Conservation (phyloP, 2,888 invertebrate genomes). For the Ctenicera cuprea region DNA sequence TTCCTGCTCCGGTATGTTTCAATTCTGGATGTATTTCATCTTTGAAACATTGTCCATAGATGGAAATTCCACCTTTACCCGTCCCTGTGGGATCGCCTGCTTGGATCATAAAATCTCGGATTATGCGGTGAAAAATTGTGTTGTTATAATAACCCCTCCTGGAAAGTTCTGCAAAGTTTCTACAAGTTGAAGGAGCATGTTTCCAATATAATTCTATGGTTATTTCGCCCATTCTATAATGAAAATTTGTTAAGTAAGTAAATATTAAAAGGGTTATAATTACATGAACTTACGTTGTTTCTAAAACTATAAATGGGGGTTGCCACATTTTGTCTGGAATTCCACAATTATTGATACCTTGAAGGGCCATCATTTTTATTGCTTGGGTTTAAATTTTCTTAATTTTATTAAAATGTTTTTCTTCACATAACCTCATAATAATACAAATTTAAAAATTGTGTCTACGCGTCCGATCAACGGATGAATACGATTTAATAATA, state of each 20-base stretch:
- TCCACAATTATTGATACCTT: constrained; percentile 77
- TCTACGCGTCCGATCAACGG: no score
- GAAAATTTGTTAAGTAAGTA: constrained; percentile 31
- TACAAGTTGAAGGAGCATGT: constrained; percentile 97
- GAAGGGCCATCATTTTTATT: constrained; percentile 71
- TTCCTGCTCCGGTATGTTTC: constrained; percentile 95
- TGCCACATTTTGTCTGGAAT: constrained; percentile 94
- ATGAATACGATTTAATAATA: no score
- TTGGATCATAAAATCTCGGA: constrained; percentile 95
- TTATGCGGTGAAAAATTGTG: constrained; percentile 96
- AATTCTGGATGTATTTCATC: constrained; percentile 96
- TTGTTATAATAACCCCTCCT: constrained; percentile 97
- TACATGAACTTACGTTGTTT: constrained; percentile 83
- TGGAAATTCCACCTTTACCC: constrained; percentile 96
- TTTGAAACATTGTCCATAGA: constrained; percentile 95
- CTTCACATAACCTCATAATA: no score
- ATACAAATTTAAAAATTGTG: no score
- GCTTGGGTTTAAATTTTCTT: background rate
- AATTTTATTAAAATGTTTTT: no score
- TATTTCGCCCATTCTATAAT: constrained; percentile 92
- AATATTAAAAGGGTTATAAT: background rate
- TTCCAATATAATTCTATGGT: constrained; percentile 98
- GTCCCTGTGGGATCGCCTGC: constrained; percentile 97
- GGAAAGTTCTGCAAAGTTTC: constrained; percentile 97
- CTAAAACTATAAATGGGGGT: constrained; percentile 87